Evolutionary conservation across 1,140 invertebrate genomes (phyloP).

Genomic region (Macrotrachela quadricornifera): DNA sequence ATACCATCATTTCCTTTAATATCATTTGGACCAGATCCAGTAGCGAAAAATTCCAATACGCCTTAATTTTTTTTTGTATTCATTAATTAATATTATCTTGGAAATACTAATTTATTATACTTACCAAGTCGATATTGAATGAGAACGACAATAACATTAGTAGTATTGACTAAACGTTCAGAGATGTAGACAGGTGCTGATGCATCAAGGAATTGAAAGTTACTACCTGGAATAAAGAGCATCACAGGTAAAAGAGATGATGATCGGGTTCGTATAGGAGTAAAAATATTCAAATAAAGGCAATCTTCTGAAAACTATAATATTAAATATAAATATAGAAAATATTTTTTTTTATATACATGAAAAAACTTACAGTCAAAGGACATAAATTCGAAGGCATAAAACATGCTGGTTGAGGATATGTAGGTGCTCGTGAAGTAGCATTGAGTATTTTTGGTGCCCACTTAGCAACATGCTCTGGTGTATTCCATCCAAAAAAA

Average conservation of each 20-base stretch:
- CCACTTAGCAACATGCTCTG: constrained; percentile 45
- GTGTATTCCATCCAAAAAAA: constrained; percentile 11
- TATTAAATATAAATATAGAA: too few relatives aligned
- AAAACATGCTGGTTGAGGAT: too few relatives aligned
- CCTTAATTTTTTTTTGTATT: neutral
- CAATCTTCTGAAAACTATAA: constrained; percentile 57
- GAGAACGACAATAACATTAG: constrained; percentile 59
- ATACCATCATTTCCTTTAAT: constrained; percentile 17
- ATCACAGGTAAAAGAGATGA: constrained; percentile 53
- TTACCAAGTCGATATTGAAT: constrained; percentile 68
- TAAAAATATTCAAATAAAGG: constrained; percentile 71
- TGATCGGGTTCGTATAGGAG: constrained; percentile 39
- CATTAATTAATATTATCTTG: neutral
- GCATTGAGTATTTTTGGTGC: constrained; percentile 42
- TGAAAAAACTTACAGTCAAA: too few relatives aligned
- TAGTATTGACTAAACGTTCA: constrained; percentile 48
- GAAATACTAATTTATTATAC: too few relatives aligned
- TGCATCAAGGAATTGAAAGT: constrained; percentile 60
- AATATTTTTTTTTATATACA: too few relatives aligned
- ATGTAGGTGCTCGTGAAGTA: constrained; percentile 60
- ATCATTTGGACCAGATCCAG: constrained; percentile 1
- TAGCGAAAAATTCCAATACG: constrained; percentile 3
- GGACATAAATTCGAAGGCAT: too few relatives aligned
- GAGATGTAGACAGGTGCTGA: constrained; percentile 84
- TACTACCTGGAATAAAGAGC: constrained; percentile 85